Conservation (phyloP, 2,113 vertebrate genomes). For the Tursiops truncatus region DNA sequence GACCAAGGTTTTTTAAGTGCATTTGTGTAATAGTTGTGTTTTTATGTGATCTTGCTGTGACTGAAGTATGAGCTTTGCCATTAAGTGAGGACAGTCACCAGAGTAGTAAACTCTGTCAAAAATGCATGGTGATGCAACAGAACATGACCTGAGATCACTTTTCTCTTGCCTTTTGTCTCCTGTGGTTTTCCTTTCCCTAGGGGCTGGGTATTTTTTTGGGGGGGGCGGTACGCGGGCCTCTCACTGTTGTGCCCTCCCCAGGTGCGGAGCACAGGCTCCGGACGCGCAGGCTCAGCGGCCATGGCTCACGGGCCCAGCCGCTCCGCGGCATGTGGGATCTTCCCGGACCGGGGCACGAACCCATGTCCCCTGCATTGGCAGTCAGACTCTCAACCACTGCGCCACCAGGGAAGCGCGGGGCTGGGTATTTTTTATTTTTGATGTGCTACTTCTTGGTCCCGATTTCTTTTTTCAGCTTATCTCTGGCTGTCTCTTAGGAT, state of each 20-base stretch:
- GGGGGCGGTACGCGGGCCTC: too few species aligned
- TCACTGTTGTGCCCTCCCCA: too few species aligned
- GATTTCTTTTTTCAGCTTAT: not conserved
- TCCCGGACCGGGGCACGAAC: too few species aligned
- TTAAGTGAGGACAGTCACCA: not conserved
- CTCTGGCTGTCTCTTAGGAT: not conserved
- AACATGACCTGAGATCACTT: not conserved
- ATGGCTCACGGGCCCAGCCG: too few species aligned
- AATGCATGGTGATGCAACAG: not conserved
- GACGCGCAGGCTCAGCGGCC: too few species aligned
- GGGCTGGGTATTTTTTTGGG: not conserved
- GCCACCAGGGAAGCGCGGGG: too few species aligned
- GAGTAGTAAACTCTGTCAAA: constrained; percentile 11
- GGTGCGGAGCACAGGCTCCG: too few species aligned
- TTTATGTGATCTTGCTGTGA: not conserved
- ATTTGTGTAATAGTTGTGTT: not conserved
- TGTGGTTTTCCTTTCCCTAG: not conserved
- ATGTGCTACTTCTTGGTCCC: not conserved
- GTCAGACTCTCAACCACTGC: too few species aligned
- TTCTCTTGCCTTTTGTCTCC: not conserved
- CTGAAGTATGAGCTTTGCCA: not conserved
- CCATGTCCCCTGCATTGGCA: too few species aligned
- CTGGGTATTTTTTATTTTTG: not conserved
- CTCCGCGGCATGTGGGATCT: too few species aligned
- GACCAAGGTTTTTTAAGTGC: not conserved